These are phyloP conservation scores for Battus philenor DNA, from an alignment of 1,140 invertebrate genomes.

Conservation along the genomic window DNA sequence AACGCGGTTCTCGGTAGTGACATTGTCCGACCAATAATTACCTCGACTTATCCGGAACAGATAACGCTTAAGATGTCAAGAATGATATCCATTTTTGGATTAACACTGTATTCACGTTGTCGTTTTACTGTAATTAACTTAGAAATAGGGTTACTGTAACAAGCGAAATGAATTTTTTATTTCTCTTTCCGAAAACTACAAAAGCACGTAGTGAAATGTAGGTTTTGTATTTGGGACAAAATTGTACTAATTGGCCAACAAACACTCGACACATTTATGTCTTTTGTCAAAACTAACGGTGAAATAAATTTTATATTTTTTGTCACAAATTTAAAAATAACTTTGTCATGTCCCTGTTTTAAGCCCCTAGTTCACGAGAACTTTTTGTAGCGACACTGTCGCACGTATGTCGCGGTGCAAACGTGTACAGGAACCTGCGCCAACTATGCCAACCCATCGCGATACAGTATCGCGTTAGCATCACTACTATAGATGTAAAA, in stretches of 20 bases:
- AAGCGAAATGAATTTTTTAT: background rate
- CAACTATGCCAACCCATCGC: no score
- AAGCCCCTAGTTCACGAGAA: no score
- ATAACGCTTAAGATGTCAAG: constrained; percentile 7
- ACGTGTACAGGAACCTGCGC: no score
- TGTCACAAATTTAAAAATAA: background rate
- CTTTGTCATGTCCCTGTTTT: no score
- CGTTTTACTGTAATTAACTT: background rate
- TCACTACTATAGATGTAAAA: no score
- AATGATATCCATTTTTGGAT: constrained; percentile 1
- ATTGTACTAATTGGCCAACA: background rate
- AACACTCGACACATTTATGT: background rate
- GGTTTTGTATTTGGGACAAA: background rate
- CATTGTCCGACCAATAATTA: constrained; percentile 4
- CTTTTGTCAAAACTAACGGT: background rate
- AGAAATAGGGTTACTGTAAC: background rate
- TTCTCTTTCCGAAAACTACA: background rate
- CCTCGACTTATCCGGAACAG: background rate
- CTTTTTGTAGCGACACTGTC: no score
- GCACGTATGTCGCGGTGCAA: no score
- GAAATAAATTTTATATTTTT: background rate
- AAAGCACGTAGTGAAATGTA: background rate
- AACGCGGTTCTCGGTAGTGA: constrained; percentile 2
- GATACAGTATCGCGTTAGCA: no score
- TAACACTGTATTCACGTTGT: background rate